These are phyloP conservation scores for Valencia hispanica DNA, from an alignment of 2,797 vertebrate genomes.

Conservation along the genomic window DNA sequence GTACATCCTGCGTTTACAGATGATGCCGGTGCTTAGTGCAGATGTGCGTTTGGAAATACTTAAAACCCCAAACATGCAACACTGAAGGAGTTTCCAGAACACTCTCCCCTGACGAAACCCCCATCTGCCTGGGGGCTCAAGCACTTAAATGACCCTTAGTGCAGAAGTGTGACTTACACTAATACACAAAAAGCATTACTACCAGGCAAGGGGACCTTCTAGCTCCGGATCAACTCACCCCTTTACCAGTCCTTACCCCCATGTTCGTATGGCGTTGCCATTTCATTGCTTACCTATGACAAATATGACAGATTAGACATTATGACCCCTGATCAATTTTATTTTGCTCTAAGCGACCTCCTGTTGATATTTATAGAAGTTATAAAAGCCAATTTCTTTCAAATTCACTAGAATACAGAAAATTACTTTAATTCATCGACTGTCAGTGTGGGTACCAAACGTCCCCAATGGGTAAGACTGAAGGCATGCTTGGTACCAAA, in stretches of 20 bases:
- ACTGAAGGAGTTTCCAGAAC: too few species aligned
- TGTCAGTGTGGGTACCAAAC: not conserved
- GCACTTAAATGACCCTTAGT: slow-evolving; percentile 59
- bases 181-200: slow-evolving; percentile 25
- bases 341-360: not conserved
- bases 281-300: not conserved
- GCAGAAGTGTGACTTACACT: slow-evolving; percentile 59
- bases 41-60: slow-evolving; percentile 73
- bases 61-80: slow-evolving; percentile 54
- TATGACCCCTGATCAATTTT: not conserved
- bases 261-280: not conserved
- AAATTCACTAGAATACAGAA: not conserved
- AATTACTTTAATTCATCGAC: not conserved
- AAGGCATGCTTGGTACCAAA: too few species aligned
- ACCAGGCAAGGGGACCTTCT: not conserved
- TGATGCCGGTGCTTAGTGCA: slow-evolving; percentile 15
- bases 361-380: not conserved
- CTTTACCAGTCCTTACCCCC: not conserved
- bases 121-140: slow-evolving; percentile 45
- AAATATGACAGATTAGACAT: not conserved
- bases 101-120: too few species aligned
- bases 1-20: slow-evolving; percentile 45
- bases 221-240: not conserved
- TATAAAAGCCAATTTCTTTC: not conserved
- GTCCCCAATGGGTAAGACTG: too few species aligned